Conservation (phyloP, 1,140 invertebrate species). For the Harlomillsia oculata region DNA sequence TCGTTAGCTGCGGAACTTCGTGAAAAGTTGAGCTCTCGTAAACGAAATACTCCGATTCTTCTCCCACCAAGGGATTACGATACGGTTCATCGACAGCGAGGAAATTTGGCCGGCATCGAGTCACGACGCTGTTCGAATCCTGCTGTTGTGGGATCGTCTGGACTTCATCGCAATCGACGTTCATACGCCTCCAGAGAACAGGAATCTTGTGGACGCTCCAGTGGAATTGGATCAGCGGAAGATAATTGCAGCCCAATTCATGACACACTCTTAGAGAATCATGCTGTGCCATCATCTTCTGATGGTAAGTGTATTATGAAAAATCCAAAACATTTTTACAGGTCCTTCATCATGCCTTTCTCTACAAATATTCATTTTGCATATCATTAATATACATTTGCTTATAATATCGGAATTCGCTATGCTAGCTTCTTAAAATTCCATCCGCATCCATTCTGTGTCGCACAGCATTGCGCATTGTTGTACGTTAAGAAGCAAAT, state of each 20-base stretch:
- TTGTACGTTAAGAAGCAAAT: no score
- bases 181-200: slow-evolving; percentile 34
- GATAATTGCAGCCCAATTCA: slow-evolving; percentile 39
- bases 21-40: slow-evolving; percentile 57
- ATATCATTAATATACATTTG: no score
- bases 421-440: no score
- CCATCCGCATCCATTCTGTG: no score
- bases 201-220: slow-evolving; percentile 43
- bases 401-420: no score
- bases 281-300: slow-evolving; percentile 31
- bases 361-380: no score
- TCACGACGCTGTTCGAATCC: slow-evolving; percentile 58
- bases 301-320: slow-evolving; percentile 32
- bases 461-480: no score
- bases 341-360: background rate
- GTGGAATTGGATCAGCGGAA: slow-evolving; percentile 77
- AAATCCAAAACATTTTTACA: no score
- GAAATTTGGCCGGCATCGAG: slow-evolving; percentile 68
- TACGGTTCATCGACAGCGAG: slow-evolving; percentile 69
- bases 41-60: slow-evolving; percentile 55
- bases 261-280: slow-evolving; percentile 29
- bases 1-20: slow-evolving; percentile 82
- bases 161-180: slow-evolving; percentile 35
- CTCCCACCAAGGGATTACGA: slow-evolving; percentile 89
- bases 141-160: slow-evolving; percentile 58